Evolutionary conservation across 2,797 vertebrate genomes (phyloP).

Genomic region (Eidolon dupreanum): DNA sequence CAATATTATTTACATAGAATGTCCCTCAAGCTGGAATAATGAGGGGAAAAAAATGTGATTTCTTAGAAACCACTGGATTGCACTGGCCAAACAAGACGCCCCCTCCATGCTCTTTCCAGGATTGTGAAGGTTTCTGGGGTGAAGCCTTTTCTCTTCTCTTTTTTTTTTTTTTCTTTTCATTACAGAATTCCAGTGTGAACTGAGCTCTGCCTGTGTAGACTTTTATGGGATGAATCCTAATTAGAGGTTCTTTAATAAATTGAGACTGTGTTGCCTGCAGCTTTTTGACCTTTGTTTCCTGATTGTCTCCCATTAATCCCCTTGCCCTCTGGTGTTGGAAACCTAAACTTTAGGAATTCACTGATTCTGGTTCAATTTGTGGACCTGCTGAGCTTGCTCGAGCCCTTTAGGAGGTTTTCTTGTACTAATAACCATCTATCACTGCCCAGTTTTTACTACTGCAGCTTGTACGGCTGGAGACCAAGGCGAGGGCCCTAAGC

Average conservation of each 20-base stretch:
- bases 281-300: not conserved
- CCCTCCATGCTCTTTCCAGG: too few species aligned
- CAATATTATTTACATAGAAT: conserved; percentile 49
- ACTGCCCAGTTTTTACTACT: not conserved
- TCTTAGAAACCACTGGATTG: not conserved
- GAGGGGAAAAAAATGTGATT: not conserved
- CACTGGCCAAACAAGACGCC: not conserved
- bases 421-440: conserved; percentile 54
- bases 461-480: conserved; percentile 26
- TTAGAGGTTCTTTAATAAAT: conserved; percentile 50
- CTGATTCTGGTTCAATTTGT: not conserved
- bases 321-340: not conserved
- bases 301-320: not conserved
- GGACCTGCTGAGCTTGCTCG: not conserved
- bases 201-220: not conserved
- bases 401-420: conserved; percentile 9
- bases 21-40: not conserved
- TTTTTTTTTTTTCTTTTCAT: not conserved
- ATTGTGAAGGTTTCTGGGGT: not conserved
- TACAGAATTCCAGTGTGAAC: not conserved
- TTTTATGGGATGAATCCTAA: not conserved
- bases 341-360: not conserved
- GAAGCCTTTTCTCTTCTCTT: not conserved
- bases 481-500: conserved; percentile 57
- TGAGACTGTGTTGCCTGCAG: not conserved